Percentiles rank a stretch among this genome's conserved stretches.
These are phyloP conservation scores for Columbina picui DNA, from an alignment of 2,113 vertebrate genomes.

Conservation along the genomic window DNA sequence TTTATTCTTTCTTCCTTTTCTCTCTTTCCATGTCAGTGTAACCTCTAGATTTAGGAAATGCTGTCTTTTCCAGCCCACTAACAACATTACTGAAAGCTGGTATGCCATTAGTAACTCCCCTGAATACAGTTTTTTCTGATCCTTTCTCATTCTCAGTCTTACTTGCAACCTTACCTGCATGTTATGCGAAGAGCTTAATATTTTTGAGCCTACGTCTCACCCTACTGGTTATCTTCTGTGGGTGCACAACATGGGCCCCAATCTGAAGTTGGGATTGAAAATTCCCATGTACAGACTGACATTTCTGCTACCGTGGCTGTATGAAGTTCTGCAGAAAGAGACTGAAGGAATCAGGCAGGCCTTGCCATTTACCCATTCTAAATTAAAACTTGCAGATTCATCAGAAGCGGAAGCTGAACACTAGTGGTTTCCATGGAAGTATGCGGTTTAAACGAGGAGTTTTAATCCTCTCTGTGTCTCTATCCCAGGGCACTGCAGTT, in stretches of 20 bases:
- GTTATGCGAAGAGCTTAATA: background rate
- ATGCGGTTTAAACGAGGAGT: rapidly evolving
- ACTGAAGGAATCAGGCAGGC: rapidly evolving
- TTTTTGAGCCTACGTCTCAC: background rate
- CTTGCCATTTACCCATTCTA: background rate
- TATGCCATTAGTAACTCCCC: background rate
- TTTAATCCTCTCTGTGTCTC: background rate
- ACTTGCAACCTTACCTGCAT: background rate
- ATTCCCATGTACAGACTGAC: background rate
- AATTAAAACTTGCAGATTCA: background rate
- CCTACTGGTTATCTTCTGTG: background rate
- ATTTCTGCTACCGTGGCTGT: background rate
- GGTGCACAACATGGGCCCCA: background rate
- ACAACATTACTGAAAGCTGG: background rate
- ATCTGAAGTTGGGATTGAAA: background rate
- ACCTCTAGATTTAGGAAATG: background rate
- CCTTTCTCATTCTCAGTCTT: background rate
- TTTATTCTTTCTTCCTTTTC: background rate
- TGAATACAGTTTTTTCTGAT: background rate
- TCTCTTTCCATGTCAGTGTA: background rate
- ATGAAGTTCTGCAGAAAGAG: background rate
- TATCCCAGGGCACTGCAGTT: background rate
- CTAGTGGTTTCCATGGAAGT: background rate
- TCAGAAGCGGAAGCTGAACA: background rate
- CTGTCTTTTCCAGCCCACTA: background rate